Percentiles rank a stretch among this genome's conserved stretches.
Conservation (phyloP, 2,797 vertebrate genomes). For the Philypnodon macrostomus region DNA sequence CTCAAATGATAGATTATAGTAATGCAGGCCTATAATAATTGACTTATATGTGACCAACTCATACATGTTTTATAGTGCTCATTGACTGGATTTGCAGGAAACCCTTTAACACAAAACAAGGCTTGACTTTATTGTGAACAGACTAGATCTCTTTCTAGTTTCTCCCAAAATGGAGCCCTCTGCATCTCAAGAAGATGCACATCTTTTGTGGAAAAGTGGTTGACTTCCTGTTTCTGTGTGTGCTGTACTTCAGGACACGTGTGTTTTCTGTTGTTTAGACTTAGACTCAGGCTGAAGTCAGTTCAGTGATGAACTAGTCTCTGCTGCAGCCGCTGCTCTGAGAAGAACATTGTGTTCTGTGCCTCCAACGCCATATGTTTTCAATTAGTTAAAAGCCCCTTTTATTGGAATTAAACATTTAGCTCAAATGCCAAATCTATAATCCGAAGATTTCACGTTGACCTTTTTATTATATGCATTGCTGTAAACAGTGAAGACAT, state of each 20-base stretch:
- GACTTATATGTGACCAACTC: no score
- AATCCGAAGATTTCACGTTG: background rate
- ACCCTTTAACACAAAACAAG: no score
- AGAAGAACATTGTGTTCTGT: constrained; percentile 78
- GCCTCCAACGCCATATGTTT: constrained; percentile 63
- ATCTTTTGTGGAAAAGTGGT: no score
- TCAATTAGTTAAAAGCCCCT: constrained; percentile 61
- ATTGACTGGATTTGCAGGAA: no score
- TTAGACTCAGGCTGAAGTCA: constrained; percentile 1
- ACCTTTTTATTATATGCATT: background rate
- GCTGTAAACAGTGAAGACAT: background rate
- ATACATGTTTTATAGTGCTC: no score
- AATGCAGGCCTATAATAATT: no score
- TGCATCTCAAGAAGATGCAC: no score
- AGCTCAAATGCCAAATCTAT: background rate
- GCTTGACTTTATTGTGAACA: no score
- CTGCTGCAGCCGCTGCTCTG: constrained; percentile 43
- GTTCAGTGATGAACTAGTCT: constrained; percentile 40
- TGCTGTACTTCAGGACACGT: constrained; percentile 8
- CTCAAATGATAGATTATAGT: no score
- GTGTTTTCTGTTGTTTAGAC: constrained; percentile 14
- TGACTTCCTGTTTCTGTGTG: no score
- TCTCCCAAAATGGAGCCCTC: no score
- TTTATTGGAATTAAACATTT: constrained; percentile 27
- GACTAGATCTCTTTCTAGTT: no score